Base-by-base conservation (phyloP, 2,797 vertebrate species). In the Taenioides sp. region DNA sequence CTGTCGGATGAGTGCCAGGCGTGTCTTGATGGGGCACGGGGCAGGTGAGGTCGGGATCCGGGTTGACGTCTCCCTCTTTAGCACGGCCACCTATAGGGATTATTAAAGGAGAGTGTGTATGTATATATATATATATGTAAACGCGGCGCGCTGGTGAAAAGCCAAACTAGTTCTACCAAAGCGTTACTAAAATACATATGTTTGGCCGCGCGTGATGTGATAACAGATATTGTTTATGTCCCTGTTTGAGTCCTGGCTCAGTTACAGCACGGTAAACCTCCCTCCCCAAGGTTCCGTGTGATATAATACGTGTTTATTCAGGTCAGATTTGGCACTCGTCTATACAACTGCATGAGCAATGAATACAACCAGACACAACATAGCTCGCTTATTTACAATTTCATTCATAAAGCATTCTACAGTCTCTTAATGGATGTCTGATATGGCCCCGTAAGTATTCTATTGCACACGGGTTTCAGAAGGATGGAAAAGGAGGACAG, bases 1-100 rank as follows among this genome's bases (percentile, higher is more conserved):
- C 89, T 14, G 67, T 92, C 94, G 92, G 92, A 92, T 91, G 94
- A 93, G 95, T 94, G 92, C 91, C 94, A 95, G 95, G 94, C 92
- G 96, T 92, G 91, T 94, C 94, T 95, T 94, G 93, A 91, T 91
- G 93, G 93, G 94, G 84, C 81, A 91, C 80, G 81, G 87, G 89
- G 91, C 85, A 92, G 91, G 90, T 89, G 87, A 89, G 81, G 86
- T 9, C 75, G 77, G 83, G 83, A 1, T 71, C 90, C 91, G 92
- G 83, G 79, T 85, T 93, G 92, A 94, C 92, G 94, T 83, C 81
- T 92, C 84, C 88, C 91, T 92, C 90, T 90, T 88, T 87, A 85
- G 80, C 73, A 20, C 63, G 67, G 72, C 79, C 63, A 81, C 73
- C 79, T 27, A 68, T 28, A 62, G 62, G 76, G 69, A 78, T 85